These are phyloP conservation scores for Nemotelus nigrinus DNA, from an alignment of 2,888 invertebrate species.

Conservation along the genomic window DNA sequence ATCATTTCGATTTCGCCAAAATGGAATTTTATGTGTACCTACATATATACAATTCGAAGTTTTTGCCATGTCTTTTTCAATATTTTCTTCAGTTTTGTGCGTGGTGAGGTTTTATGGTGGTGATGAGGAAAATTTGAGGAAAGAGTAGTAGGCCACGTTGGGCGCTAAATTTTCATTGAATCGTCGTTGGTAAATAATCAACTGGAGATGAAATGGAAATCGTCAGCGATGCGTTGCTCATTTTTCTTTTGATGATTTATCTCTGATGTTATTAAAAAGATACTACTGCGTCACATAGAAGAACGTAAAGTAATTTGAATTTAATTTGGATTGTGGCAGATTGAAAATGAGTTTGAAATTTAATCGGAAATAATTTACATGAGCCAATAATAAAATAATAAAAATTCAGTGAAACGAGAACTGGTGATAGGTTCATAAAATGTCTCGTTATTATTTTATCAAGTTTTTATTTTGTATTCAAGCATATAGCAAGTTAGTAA, in stretches of 20 bases:
- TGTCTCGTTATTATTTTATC: no score
- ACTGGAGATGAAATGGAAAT: constrained; percentile 28
- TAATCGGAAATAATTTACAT: no score
- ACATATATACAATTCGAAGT: background rate
- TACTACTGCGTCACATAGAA: background rate
- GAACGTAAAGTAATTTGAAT: background rate
- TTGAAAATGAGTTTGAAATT: background rate
- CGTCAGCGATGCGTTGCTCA: constrained; percentile 36
- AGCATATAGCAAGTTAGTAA: no score
- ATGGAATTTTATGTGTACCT: constrained; percentile 14
- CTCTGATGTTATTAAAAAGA: background rate
- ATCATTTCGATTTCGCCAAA: constrained; percentile 42
- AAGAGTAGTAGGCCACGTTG: no score
- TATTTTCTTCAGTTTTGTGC: background rate
- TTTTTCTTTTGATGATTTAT: constrained; percentile 41
- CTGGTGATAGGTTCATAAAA: no score
- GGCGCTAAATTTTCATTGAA: constrained; percentile 7
- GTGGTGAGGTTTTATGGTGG: no score
- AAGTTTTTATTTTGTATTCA: no score
- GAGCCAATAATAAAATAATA: no score
- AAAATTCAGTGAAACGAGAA: no score
- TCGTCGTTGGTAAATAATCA: constrained; percentile 7
- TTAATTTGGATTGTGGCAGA: background rate
- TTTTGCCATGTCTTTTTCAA: constrained; percentile 20
- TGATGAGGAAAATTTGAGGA: no score